Base-by-base conservation (phyloP, 2,797 vertebrate genomes). In the Gouania willdenowi region DNA sequence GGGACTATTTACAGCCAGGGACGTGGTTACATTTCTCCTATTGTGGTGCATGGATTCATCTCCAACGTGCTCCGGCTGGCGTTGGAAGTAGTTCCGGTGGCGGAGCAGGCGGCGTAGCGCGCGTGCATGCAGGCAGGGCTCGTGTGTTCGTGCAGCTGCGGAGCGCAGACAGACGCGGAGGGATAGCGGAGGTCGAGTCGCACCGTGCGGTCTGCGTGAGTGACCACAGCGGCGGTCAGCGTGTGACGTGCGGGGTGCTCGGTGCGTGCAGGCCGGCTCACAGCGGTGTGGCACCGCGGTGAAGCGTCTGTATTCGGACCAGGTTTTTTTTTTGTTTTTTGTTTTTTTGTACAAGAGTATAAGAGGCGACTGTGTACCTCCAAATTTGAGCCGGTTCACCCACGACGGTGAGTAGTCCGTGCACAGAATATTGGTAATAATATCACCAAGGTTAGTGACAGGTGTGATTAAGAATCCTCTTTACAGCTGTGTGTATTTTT, bases 1-100 rank as follows among this genome's bases (percentile, higher is more conserved):
- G 72, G 82, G 63, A 83, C 81, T 86, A 83, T 63, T 79, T 83
- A 51, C 62, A 69, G n/a, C n/a, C n/a, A 67, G 58, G 13, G 45
- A 62, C 59, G 54, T 63, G 67, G 75, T 77, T 66, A 73, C 50
- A 61, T 67, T 41, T 72, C 26, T 14, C 30, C 57, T 11, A 63
- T 39, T 72, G 77, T 74, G 78, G 81, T 79, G 81, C 78, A 84
- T 79, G 80, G 57, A 83, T 83, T 77, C 18, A 63, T 83, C 74
- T 73, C 70, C 61, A 71, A 72, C 68, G 83, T 86, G 83, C 83
- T 87, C 73, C 71, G 83, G 79, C 80, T 80, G 75, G 57, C 71
- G 62, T 41, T 76, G 85, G 77, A 88, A 88, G 87, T 88, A 88
- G 87, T 87, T 87, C 87, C 87, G 85, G 84, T 75, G 77, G 61